Evolutionary conservation across 2,888 invertebrate genomes (phyloP).

Genomic region (Hydropsyche betteni): DNA sequence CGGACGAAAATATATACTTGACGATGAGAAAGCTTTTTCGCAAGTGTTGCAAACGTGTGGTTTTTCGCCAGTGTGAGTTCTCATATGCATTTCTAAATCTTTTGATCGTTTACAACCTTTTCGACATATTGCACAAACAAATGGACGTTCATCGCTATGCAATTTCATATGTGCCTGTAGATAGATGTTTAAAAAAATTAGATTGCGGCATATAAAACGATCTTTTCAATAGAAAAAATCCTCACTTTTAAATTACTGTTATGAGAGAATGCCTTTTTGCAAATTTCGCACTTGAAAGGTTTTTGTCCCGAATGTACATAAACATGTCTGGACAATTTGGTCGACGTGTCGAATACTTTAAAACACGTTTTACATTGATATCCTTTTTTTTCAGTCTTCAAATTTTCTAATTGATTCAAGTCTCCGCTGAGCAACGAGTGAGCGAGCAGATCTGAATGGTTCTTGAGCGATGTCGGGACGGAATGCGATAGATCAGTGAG

Average conservation of each 20-base stretch:
- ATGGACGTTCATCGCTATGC: conserved; percentile 52
- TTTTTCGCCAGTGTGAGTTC: conserved; percentile 51
- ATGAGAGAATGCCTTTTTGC: conserved; percentile 49
- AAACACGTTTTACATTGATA: conserved; percentile 50
- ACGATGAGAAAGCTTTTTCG: conserved; percentile 49
- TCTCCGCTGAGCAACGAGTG: conserved; percentile 41
- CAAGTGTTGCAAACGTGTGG: conserved; percentile 49
- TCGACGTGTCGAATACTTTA: conserved; percentile 50
- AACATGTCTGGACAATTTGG: conserved; percentile 50
- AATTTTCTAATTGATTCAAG: conserved; percentile 40
- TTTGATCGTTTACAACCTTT: conserved; percentile 51
- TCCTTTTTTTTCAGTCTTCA: conserved; percentile 41
- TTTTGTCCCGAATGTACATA: conserved; percentile 51
- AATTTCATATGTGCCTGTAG: conserved; percentile 50
- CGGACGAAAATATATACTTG: conserved; percentile 37
- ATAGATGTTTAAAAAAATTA: neutral
- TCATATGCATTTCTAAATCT: conserved; percentile 51
- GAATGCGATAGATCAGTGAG: conserved; percentile 46
- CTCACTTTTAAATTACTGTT: conserved; percentile 51
- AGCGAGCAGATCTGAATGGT: conserved; percentile 37
- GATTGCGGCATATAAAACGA: neutral
- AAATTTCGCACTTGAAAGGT: conserved; percentile 52
- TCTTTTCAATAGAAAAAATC: neutral
- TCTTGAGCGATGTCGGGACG: conserved; percentile 43
- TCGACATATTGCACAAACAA: conserved; percentile 49